Evolutionary conservation across 2,888 invertebrate genomes (phyloP), one percentile per base, ranked within the genome.

Genomic region (Monoplex corrugatus): DNA sequence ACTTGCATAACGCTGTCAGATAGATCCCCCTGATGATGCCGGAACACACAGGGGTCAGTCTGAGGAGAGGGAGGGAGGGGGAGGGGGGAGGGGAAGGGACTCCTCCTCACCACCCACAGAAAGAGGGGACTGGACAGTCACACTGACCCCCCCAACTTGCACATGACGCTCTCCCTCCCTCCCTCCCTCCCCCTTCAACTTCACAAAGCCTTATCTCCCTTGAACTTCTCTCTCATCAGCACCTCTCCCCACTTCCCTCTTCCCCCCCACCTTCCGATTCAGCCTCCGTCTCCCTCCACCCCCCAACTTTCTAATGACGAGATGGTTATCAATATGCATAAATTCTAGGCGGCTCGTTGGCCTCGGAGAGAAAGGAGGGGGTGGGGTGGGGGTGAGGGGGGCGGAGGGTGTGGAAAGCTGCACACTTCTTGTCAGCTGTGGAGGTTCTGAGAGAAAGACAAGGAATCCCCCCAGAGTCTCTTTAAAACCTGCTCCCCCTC

Each of bases 321-420:
- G 86, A 86, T 86, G 86, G 72, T 63, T 86, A 86, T 86, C 86
- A 68, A 72, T 86, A 57, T 72, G 68, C 86, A 86, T 86, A 86
- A 86, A 86, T 86, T 72, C 35, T 68, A 28, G 19, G 5, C n/a
- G 32, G 84, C 32, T 5, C 45, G 16, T 35, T 43, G 23, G 40
- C 32, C 35, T 16, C n/a, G 38, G 23, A 38, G 13, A 38, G 40
- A 16, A 23, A 19, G 13, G 32, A 63, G 63, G 57, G 23, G 35
- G 43, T 28, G 38, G 28, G 13, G 38, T 5, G 35, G 32, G 13
- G 40, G 0, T 16, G 63, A 38, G 38, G 38, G 13, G 38, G 40
- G 35, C 19, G 19, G 13, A 13, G 86, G 40, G 57, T 57, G 86
- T 86, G 86, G 86, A 86, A 40, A 28, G 68, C 16, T 86, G 68